Evolutionary conservation across 2,113 vertebrate genomes (phyloP).

Genomic region (Cacatua alba): DNA sequence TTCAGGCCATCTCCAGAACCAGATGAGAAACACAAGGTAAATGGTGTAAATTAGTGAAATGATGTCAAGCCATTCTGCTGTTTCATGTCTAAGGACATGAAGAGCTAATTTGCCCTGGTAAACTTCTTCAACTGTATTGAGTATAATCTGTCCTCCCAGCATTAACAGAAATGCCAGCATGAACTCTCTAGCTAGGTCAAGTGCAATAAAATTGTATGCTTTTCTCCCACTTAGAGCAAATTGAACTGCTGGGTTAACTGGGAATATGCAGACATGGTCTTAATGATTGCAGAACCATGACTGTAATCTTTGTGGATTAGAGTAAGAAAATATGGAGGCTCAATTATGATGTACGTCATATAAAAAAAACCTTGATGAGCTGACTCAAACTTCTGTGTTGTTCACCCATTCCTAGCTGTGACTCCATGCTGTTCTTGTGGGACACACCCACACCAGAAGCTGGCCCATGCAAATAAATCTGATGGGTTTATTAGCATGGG

Average conservation of each 20-base stretch:
- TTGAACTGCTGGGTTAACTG: background rate
- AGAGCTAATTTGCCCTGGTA: background rate
- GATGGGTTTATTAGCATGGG: background rate
- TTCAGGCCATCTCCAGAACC: background rate
- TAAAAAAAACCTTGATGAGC: background rate
- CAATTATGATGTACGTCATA: fast-evolving
- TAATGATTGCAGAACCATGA: background rate
- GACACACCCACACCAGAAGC: background rate
- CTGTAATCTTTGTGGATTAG: background rate
- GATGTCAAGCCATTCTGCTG: background rate
- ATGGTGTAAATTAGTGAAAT: background rate
- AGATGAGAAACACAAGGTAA: background rate
- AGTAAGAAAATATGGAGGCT: background rate
- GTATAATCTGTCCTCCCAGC: background rate
- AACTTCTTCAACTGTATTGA: background rate
- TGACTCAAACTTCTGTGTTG: background rate
- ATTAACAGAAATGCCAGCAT: background rate
- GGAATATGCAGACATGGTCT: background rate
- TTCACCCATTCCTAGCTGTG: background rate
- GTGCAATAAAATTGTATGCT: background rate
- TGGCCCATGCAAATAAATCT: background rate
- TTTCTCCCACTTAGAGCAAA: background rate
- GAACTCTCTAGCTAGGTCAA: background rate
- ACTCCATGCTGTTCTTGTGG: background rate
- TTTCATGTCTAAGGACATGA: background rate